phyloP scores from a whole-genome alignment of 37 sponge, comb jelly and placozoan genomes.

The Chondrilla cf. caribensis region DNA sequence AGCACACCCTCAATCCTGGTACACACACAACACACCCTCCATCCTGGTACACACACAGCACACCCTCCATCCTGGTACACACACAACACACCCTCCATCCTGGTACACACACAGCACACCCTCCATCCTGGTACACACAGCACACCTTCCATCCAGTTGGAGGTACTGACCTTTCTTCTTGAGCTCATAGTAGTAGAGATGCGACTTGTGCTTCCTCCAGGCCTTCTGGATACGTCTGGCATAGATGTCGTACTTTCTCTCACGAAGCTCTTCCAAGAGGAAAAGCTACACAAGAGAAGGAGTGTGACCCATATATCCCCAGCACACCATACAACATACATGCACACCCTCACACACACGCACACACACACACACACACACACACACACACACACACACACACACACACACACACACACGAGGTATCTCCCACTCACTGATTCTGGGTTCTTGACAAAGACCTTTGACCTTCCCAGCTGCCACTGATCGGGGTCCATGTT shows the following conservation, averaged over 20 bases:
- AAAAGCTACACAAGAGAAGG: conserved; percentile 61
- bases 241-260: conserved; percentile 94
- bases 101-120: too few relatives aligned
- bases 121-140: too few relatives aligned
- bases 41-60: too few relatives aligned
- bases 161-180: conserved; percentile 76
- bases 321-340: neutral
- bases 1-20: too few relatives aligned
- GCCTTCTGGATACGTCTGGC: conserved; percentile 93
- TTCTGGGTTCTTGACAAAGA: conserved; percentile 96
- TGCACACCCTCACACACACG: too few relatives aligned
- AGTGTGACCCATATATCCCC: neutral
- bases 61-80: too few relatives aligned
- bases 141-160: neutral
- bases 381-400: conserved; percentile 31
- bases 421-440: conserved; percentile 54
- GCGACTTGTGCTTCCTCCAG: conserved; percentile 76
- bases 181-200: conserved; percentile 74
- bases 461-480: conserved; percentile 91
- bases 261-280: conserved; percentile 92
- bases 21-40: too few relatives aligned
- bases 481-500: conserved; percentile 97
- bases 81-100: too few relatives aligned
- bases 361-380: conserved; percentile 17
- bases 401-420: neutral